phyloP scores from a whole-genome alignment of 53 echinoderm and acorn worm genomes.

The Holothuria scabra region DNA sequence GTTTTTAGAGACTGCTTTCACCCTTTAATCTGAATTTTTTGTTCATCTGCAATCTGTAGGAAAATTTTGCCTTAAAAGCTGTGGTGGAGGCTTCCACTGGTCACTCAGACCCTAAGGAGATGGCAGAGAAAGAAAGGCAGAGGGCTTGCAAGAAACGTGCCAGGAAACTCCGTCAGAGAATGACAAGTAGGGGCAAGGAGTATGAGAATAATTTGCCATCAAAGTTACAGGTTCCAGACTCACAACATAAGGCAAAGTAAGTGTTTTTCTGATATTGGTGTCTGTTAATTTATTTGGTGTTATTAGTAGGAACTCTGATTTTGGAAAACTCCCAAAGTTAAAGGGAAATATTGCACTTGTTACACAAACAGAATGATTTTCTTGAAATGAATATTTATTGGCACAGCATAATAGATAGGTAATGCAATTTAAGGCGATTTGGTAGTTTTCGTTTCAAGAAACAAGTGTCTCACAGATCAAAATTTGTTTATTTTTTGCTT shows the following conservation, averaged over 20 bases:
- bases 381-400: too few species aligned
- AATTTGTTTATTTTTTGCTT: too few species aligned
- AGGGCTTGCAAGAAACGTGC: conserved; percentile 87
- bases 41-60: conserved; percentile 49
- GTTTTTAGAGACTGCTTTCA: too few species aligned
- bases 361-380: too few species aligned
- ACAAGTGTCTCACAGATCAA: too few species aligned
- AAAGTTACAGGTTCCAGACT: conserved; percentile 86
- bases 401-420: too few species aligned
- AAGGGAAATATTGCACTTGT: too few species aligned
- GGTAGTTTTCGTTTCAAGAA: too few species aligned
- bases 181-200: conserved; percentile 92
- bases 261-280: neutral
- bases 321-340: too few species aligned
- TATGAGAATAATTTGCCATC: conserved; percentile 94
- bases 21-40: neutral
- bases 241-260: conserved; percentile 91
- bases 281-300: too few species aligned
- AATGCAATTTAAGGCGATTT: too few species aligned
- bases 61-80: conserved; percentile 81
- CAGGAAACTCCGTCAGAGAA: conserved; percentile 89
- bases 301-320: too few species aligned
- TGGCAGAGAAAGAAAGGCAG: conserved; percentile 95
- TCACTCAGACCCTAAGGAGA: conserved; percentile 79
- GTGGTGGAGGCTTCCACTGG: conserved; percentile 87